Evolutionary conservation across 2,113 vertebrate genomes (phyloP), one percentile per base, ranked within the genome.

Genomic region (Fulmarus glacialis): DNA sequence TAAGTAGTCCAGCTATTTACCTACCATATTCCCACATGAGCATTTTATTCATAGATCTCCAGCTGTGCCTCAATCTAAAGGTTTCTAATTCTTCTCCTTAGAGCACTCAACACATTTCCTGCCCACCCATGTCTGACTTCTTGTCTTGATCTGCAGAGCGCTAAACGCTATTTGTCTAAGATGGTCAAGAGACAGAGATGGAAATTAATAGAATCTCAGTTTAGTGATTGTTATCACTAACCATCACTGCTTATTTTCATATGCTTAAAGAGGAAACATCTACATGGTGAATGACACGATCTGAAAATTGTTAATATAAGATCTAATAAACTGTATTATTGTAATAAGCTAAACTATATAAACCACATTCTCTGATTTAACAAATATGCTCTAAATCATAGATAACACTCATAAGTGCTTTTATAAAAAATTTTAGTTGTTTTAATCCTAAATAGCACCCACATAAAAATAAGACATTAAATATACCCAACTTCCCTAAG

Each of bases 251-350:
- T 45, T 32, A 4, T n/a, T 58, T 63, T 42, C 43, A 43, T 14
- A 1, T 21, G 2, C 21, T 43, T 50, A 3, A 74, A 83, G 34
- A 42, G 10, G 10, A 79, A 72, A 38, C 21, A 74, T 6, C 22
- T 53, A 10, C 4, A 5, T 5, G 9, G 55, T 26, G 9, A 66
- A n/a, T 56, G 40, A 34, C 3, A 4, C 2, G 1, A 70, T 13
- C 34, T 70, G 23, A 47, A 93, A 9, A 62, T 10, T 24, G 4
- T 34, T 62, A 47, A 70, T 34, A 34, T 29, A 24, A 8, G 17
- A 47, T 21, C 23, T n/a, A 66, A 84, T 43, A 88, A 83, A 32
- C 34, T 29, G 27, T 26, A 9, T 30, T 70, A 27, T 23, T 18
- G 24, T 88, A 75, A 42, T 11, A 56, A 75, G 26, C 13, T 40